Conservation (phyloP, 2,797 vertebrate species). For the Sibirionetta formosa region DNA sequence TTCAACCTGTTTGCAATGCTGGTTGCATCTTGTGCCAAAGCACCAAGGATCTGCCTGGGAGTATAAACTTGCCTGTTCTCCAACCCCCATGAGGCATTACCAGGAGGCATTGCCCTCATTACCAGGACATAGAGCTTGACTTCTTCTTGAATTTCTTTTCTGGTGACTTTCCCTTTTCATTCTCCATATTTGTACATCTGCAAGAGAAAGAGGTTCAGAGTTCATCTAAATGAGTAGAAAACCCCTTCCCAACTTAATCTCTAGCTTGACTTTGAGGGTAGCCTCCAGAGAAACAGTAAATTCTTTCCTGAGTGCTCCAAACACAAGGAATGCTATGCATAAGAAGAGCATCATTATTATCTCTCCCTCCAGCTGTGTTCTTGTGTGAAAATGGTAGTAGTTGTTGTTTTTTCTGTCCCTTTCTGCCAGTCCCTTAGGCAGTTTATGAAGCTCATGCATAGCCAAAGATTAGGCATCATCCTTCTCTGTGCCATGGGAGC, state of each 20-base stretch:
- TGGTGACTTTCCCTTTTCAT: not conserved
- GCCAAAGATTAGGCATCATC: not conserved
- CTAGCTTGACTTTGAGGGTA: not conserved
- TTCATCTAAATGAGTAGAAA: not conserved
- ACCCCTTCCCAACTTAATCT: not conserved
- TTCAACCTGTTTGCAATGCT: not conserved
- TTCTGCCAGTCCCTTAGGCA: conserved; percentile 56
- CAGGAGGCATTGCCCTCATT: accelerated
- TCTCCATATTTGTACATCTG: not conserved
- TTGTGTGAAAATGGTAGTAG: conserved; percentile 29
- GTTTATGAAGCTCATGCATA: conserved; percentile 38
- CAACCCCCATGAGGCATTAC: accelerated
- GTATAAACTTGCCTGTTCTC: not conserved
- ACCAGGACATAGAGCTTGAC: not conserved
- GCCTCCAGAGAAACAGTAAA: not conserved
- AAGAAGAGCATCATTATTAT: conserved; percentile 7
- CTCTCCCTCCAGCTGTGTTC: conserved; percentile 57
- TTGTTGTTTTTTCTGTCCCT: conserved; percentile 40
- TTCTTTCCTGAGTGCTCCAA: not conserved
- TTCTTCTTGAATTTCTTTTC: not conserved
- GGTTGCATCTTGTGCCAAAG: not conserved
- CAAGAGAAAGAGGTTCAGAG: not conserved
- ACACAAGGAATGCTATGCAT: not conserved
- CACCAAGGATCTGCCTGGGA: accelerated
- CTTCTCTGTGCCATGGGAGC: not conserved